Percentiles rank a stretch among this genome's conserved stretches.
phyloP scores from a whole-genome alignment of 2,888 invertebrate genomes.

The Eristalinus aeneus region DNA sequence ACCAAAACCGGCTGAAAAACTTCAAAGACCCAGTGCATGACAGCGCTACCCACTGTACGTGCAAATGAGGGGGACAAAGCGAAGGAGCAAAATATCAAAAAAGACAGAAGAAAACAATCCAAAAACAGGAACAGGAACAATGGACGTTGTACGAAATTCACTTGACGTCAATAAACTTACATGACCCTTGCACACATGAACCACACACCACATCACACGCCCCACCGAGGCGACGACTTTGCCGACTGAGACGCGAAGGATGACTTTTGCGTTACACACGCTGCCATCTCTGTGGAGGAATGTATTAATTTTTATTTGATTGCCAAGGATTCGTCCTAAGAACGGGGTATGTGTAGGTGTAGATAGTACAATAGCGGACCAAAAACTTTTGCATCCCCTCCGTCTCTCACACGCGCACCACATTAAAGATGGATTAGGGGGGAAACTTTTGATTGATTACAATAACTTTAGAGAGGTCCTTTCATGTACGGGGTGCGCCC shows the following conservation, averaged over 20 bases:
- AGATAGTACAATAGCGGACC: conserved; percentile 3
- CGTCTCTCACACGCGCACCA: conserved; percentile 26
- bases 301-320: conserved; percentile 40
- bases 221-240: conserved; percentile 4
- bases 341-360: neutral
- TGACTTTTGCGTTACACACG: neutral
- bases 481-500: conserved; percentile 21
- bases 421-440: conserved; percentile 72
- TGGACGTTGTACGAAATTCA: conserved; percentile 2
- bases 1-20: neutral
- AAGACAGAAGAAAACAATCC: neutral
- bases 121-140: conserved; percentile 7
- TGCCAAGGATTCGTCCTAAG: neutral
- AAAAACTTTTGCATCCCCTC: conserved; percentile 42
- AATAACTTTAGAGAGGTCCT: conserved; percentile 67
- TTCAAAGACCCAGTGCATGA: neutral
- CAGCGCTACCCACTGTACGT: neutral
- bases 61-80: neutral
- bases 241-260: neutral
- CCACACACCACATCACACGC: neutral
- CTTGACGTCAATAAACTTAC: conserved; percentile 36
- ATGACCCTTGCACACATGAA: conserved; percentile 22
- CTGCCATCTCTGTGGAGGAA: neutral
- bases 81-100: neutral
- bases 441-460: conserved; percentile 72